Base-by-base conservation (phyloP, 2,888 invertebrate genomes). In the Morpho deidamia region DNA sequence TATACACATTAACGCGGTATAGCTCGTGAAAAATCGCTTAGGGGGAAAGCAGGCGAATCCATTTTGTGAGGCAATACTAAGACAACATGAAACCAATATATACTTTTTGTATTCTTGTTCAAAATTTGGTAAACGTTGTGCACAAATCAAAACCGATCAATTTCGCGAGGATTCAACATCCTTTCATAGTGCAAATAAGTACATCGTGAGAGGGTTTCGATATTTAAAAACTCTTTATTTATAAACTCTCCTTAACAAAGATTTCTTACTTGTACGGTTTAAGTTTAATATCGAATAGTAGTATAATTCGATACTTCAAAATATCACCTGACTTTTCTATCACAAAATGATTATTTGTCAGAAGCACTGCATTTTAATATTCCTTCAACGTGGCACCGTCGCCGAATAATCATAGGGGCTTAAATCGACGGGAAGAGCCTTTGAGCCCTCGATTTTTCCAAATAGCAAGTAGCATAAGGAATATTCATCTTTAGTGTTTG, bases 11-110 rank as follows among this genome's bases (percentile, higher is more conserved):
- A 87, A 83, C 85, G 81, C 70, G 73, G 78, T 70, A 72, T 72
- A 78, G 79, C 85, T 86, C 86, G 84, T 88, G 87, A 88, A 86
- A 86, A 86, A 88, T 86, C 85, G 87, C 83, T 88, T 87, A 86
- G 79, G 77, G 76, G 74, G 76, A 73, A 71, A 71, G 78, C 72
- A 70, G 66, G 70, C 67, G 73, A 71, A 64, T 62, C 60, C 64
- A 62, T 69, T 72, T 72, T 78, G 74, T 73, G 72, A 23, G 39
- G 39, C 39, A 39, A 39, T 11, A 70, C 71, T 60, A 62, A 65
- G 66, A 65, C 65, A 64, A 64, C 63, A 62, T 62, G 49, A 59
- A 57, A 59, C 60, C 53, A 59, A 64, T 67, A 63, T 65, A 61
- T 65, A 53, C 56, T 56, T 62, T 61, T 62, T 37, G 52, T 54